Conservation (phyloP, 2,797 vertebrate species). For the Graptemys geographica region DNA sequence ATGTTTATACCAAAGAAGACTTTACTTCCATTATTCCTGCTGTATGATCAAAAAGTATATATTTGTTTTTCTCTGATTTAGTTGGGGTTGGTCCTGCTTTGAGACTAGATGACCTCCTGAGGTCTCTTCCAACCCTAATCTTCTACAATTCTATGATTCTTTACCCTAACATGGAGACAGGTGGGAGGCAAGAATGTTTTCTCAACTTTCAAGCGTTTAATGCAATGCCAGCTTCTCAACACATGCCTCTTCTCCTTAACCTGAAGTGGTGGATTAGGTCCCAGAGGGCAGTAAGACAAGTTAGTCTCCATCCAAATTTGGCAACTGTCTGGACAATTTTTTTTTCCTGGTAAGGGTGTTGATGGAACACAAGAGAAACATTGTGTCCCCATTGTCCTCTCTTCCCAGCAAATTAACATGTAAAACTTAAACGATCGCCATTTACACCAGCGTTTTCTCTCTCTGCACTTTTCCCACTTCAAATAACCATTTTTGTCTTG, state of each 20-base stretch:
- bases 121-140: no score
- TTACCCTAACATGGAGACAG: neutral
- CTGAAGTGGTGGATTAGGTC: fast-evolving
- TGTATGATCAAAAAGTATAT: neutral
- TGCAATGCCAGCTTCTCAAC: neutral
- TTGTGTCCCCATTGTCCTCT: neutral
- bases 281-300: neutral
- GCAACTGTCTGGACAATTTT: neutral
- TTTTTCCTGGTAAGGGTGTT: neutral
- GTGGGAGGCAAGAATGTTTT: neutral
- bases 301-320: neutral
- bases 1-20: neutral
- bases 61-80: neutral
- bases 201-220: neutral
- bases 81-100: no score
- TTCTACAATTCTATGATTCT: neutral
- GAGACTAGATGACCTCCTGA: no score
- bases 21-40: neutral
- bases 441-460: neutral
- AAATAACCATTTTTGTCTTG: neutral
- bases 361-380: neutral
- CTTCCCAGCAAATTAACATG: neutral
- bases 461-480: neutral
- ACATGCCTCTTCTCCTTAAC: neutral
- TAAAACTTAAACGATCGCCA: neutral